phyloP scores from a whole-genome alignment of 2,797 vertebrate genomes.

The Balearica regulorum region DNA sequence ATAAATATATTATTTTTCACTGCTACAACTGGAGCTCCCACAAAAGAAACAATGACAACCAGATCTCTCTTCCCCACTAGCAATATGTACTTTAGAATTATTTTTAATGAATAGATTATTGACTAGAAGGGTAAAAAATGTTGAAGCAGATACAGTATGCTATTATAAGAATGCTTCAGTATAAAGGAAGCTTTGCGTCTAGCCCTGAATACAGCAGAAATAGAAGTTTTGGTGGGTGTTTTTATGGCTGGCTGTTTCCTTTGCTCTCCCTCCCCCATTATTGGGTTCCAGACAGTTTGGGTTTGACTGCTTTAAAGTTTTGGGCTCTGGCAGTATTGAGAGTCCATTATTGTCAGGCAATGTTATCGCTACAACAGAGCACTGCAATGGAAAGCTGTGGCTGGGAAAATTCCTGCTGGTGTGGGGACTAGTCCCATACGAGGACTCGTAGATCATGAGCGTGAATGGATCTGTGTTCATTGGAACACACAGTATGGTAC shows the following conservation, averaged over 20 bases:
- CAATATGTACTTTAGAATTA: neutral
- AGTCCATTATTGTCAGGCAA: too few relatives aligned
- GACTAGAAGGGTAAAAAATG: neutral
- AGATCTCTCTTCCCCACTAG: neutral
- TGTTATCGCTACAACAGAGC: neutral
- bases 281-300: neutral
- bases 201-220: neutral
- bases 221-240: neutral
- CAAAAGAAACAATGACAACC: neutral
- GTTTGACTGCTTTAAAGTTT: neutral
- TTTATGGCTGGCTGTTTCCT: neutral
- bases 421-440: neutral
- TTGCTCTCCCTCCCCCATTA: neutral
- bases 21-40: neutral
- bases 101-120: neutral
- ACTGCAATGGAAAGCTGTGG: neutral
- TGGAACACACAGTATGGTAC: neutral
- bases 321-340: neutral
- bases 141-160: neutral
- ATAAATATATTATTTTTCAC: neutral
- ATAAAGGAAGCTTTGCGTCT: neutral
- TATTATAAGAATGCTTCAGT: neutral
- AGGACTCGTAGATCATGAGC: neutral
- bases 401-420: neutral
- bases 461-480: neutral